phyloP scores from a whole-genome alignment of 2,113 vertebrate genomes.

The Nyctereutes procyonoides region DNA sequence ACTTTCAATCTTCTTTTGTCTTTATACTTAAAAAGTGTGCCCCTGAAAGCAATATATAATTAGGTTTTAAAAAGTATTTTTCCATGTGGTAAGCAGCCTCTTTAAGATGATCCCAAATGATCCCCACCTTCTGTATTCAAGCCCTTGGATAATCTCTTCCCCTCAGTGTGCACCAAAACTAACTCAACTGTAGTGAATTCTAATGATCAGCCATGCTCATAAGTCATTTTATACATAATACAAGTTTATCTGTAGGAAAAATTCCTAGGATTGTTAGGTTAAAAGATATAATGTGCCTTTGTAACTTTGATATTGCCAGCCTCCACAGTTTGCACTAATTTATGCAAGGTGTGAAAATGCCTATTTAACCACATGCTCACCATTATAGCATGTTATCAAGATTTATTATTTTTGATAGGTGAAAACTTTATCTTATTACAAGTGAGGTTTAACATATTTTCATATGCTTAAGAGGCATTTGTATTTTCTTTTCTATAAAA shows the following conservation, averaged over 20 bases:
- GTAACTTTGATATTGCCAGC: neutral
- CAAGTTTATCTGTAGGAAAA: neutral
- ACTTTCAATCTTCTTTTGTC: neutral
- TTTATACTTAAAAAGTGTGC: neutral
- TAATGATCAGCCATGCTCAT: neutral
- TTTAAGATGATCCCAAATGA: neutral
- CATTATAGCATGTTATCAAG: neutral
- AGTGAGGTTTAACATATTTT: neutral
- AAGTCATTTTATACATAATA: neutral
- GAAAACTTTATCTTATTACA: neutral
- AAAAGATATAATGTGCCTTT: neutral
- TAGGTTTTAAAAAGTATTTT: neutral
- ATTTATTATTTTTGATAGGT: neutral
- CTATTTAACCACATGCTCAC: neutral
- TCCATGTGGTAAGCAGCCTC: neutral
- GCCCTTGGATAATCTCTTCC: neutral
- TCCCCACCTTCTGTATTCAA: neutral
- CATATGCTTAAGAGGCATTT: conserved; percentile 5
- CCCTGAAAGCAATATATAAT: neutral
- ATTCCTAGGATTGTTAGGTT: neutral
- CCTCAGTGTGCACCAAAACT: neutral
- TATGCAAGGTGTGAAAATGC: neutral
- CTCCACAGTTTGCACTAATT: neutral
- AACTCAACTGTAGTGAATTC: neutral
- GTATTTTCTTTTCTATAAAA: neutral